phyloP scores from a whole-genome alignment of 1,140 invertebrate genomes.

The Bursaphelenchus mucronatus region DNA sequence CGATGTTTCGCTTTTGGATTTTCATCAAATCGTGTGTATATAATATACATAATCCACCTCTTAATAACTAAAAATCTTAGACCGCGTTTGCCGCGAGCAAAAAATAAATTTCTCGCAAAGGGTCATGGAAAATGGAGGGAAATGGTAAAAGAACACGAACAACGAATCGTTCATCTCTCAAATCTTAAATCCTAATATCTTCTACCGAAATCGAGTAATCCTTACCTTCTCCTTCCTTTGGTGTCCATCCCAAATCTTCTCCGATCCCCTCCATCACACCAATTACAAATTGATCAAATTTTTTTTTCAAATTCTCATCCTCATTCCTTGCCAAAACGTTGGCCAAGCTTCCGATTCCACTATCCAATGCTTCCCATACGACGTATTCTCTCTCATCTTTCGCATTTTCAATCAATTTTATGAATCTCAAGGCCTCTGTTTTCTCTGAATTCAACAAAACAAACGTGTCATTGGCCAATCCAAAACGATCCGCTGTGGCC shows the following conservation, averaged over 20 bases:
- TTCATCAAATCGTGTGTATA: neutral
- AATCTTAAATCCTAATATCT: neutral
- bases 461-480: constrained; percentile 84
- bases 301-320: constrained; percentile 48
- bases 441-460: constrained; percentile 68
- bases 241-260: constrained; percentile 62
- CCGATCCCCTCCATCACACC: constrained; percentile 60
- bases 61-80: neutral
- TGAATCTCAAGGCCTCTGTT: constrained; percentile 45
- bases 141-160: no score
- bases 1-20: constrained; percentile 3
- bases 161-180: neutral
- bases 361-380: constrained; percentile 51
- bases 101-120: neutral
- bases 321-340: constrained; percentile 27
- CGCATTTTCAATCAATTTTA: constrained; percentile 42
- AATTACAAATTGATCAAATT: constrained; percentile 58
- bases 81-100: constrained; percentile 1
- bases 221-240: constrained; percentile 61
- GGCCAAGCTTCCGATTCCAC: constrained; percentile 25
- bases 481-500: constrained; percentile 81
- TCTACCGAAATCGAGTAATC: constrained; percentile 1
- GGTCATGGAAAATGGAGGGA: neutral
- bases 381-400: constrained; percentile 51
- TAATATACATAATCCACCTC: no score